Conservation (phyloP, 2,113 vertebrate species). For the Murina feae region DNA sequence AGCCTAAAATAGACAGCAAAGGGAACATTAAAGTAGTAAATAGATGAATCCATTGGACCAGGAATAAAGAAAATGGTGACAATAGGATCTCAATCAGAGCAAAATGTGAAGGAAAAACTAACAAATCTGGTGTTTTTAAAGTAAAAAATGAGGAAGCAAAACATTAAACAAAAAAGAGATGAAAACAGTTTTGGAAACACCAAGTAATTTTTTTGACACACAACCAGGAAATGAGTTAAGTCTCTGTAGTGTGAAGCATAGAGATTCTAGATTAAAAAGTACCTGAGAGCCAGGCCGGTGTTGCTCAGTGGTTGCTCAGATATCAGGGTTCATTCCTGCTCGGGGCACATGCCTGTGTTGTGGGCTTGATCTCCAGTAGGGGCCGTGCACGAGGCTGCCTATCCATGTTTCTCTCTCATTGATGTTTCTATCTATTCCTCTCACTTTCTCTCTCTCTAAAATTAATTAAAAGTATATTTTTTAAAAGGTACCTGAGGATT, state of each 20-base stretch:
- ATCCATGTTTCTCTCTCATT: too few species aligned
- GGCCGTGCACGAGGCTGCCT: too few species aligned
- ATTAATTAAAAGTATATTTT: too few species aligned
- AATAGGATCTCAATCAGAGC: neutral
- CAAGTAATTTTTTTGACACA: neutral
- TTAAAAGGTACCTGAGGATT: neutral
- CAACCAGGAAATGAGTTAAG: neutral
- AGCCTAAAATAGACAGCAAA: conserved; percentile 56
- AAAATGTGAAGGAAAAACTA: neutral
- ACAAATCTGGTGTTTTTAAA: neutral
- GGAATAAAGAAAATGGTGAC: neutral
- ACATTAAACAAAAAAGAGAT: neutral
- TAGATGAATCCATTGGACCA: conserved; percentile 28
- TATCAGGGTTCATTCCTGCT: too few species aligned
- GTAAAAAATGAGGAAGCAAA: neutral
- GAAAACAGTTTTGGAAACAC: neutral
- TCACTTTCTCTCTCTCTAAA: too few species aligned
- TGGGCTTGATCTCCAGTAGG: too few species aligned
- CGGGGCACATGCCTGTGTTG: too few species aligned
- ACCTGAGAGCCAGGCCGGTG: neutral
- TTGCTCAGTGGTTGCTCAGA: too few species aligned
- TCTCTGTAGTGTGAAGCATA: neutral
- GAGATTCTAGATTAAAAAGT: neutral
- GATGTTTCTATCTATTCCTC: too few species aligned
- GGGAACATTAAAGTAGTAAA: conserved; percentile 51